A percentile compares a stretch with the other conserved stretches of the same genome.
phyloP scores from a whole-genome alignment of 1,140 invertebrate species.

The Proctacanthus coquilletti region DNA sequence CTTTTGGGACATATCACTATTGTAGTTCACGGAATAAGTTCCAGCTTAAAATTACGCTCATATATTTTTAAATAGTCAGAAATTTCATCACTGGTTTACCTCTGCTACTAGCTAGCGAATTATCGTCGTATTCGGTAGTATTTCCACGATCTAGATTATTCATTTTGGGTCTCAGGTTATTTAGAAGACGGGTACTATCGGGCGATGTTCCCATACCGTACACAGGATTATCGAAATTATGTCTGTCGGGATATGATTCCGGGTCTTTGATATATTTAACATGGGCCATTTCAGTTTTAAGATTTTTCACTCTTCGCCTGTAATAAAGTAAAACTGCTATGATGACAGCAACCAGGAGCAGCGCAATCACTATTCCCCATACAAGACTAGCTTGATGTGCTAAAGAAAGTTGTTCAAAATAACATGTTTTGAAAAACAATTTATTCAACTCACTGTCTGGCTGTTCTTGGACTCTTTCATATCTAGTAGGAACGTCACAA shows the following conservation, averaged over 20 bases:
- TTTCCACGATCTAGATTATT: slow-evolving; percentile 22
- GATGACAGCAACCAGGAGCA: slow-evolving; percentile 48
- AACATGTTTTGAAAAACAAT: background rate
- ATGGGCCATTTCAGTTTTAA: slow-evolving; percentile 74
- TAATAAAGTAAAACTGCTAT: slow-evolving; percentile 57
- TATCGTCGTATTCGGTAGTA: slow-evolving; percentile 13
- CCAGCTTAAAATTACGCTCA: slow-evolving; percentile 25
- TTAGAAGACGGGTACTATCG: slow-evolving; percentile 41
- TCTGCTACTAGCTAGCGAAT: slow-evolving; percentile 24
- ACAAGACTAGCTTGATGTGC: slow-evolving; percentile 40
- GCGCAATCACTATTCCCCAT: slow-evolving; percentile 45
- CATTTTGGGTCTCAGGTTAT: slow-evolving; percentile 45
- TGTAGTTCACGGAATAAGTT: slow-evolving; percentile 32
- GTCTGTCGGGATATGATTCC: slow-evolving; percentile 49
- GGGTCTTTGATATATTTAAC: slow-evolving; percentile 82
- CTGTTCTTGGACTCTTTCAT: slow-evolving; percentile 13
- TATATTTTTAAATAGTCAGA: slow-evolving; percentile 3
- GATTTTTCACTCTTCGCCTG: slow-evolving; percentile 52
- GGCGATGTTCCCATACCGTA: slow-evolving; percentile 56
- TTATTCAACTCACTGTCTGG: background rate
- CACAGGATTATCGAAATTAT: slow-evolving; percentile 87
- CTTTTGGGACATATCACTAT: slow-evolving; percentile 46
- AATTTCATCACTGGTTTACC: slow-evolving; percentile 15
- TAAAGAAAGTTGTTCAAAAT: background rate
- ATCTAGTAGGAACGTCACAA: slow-evolving; percentile 33